Base-by-base conservation (phyloP, 2,888 invertebrate genomes). In the Pandemis cinnamomeana region DNA sequence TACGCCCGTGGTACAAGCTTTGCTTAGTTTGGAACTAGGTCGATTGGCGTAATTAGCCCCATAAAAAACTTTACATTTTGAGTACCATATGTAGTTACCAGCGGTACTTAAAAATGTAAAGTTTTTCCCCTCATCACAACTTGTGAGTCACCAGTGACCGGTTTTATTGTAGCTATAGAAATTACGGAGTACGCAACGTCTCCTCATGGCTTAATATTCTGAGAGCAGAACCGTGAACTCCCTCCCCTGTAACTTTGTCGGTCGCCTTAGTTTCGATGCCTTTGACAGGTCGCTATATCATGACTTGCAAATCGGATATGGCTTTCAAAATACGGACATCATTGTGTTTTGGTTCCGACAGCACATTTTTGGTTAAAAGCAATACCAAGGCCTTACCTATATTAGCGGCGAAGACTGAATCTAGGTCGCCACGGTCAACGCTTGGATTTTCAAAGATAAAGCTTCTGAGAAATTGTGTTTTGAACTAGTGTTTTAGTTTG, bases 201-300 rank as follows among this genome's bases (percentile, higher is more conserved):
- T 55, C 20, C 55, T 5, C 20, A 3, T 7, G 8, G 20, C 4
- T 55, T 55, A 20, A 8, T 55, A 7, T 8, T 55, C 20, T 20
- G 8, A 55, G 15, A 51, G n/a, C 58, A 36, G 8, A 44, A 20
- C 41, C n/a, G 63, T 46, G 51, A 64, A 68, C 63, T 69, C 70
- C 69, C 69, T 58, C 58, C 27, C 69, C 69, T 58, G 51, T 27
- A 58, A 53, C 73, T 69, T 73, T 69, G 61, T 2, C 51, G 27
- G 20, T 27, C 11, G 27, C 41, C 41, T 51, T 53, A 67, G 67
- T 67, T 53, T 51, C 27, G 27, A 36, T 36, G 27, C 27, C 27
- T 36, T 36, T 41, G 67, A 53, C 13, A 64, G 64, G 13, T 41
- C 41, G 63, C 41, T n/a, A 27, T 53, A 67, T 53, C 67, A 67